Percentiles rank a stretch among this genome's conserved stretches.
phyloP scores from a whole-genome alignment of 2,113 vertebrate species.

The Montifringilla adamsi region DNA sequence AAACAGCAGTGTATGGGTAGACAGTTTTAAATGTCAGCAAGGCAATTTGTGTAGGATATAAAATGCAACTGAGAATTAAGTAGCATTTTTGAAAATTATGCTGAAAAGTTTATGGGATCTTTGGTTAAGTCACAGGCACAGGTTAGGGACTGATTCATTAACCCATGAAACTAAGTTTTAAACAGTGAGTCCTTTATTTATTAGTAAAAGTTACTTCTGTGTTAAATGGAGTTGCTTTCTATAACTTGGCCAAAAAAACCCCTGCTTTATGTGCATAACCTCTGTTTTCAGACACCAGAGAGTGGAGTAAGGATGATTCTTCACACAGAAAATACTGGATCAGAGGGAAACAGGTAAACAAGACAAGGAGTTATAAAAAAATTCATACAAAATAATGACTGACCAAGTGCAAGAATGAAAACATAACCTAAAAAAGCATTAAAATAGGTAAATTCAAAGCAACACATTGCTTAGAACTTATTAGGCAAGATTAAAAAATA shows the following conservation, averaged over 20 bases:
- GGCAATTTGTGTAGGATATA: background rate
- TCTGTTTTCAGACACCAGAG: background rate
- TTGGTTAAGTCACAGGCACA: background rate
- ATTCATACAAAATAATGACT: background rate
- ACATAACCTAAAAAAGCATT: background rate
- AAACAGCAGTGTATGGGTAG: background rate
- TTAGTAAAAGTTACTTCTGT: background rate
- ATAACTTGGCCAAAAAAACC: background rate
- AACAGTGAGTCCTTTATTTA: background rate
- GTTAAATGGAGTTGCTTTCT: background rate
- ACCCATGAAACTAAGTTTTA: background rate
- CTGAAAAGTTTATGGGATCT: background rate
- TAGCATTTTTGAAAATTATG: background rate
- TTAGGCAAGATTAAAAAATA: background rate
- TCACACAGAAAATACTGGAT: background rate
- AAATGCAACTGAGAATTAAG: background rate
- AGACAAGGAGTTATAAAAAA: background rate
- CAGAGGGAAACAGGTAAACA: background rate
- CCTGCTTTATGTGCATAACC: background rate
- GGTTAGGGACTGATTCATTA: background rate
- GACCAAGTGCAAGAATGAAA: background rate
- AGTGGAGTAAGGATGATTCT: background rate
- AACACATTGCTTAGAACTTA: background rate
- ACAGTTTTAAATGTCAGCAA: constrained; percentile 9
- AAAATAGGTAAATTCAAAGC: background rate